phyloP scores from a whole-genome alignment of 2,888 invertebrate species.

The Apodemia mormo region DNA sequence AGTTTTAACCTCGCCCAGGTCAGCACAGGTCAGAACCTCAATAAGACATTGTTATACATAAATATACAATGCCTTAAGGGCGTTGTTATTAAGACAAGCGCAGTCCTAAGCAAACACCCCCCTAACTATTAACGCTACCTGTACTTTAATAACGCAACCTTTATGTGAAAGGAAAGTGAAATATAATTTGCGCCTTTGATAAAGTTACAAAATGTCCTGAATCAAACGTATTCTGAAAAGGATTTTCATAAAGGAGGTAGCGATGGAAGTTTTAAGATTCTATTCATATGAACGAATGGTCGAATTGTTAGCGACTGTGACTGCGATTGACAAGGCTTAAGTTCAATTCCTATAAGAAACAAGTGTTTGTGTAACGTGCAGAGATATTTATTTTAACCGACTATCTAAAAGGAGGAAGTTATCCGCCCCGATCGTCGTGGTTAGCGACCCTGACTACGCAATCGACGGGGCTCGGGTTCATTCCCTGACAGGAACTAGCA shows the following conservation, averaged over 20 bases:
- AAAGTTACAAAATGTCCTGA: slow-evolving; percentile 11
- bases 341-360: no score
- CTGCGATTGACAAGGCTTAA: no score
- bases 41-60: slow-evolving; percentile 30
- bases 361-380: no score
- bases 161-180: slow-evolving; percentile 21
- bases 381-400: no score
- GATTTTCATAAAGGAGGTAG: background rate
- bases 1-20: background rate
- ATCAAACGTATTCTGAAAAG: background rate
- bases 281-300: no score
- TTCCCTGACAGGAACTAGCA: no score
- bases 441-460: no score
- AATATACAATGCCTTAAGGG: slow-evolving; percentile 35
- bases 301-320: no score
- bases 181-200: slow-evolving; percentile 12
- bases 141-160: slow-evolving; percentile 33
- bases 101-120: slow-evolving; percentile 40
- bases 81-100: slow-evolving; percentile 40
- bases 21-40: slow-evolving; percentile 15
- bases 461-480: no score
- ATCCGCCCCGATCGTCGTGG: no score
- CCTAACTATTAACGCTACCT: slow-evolving; percentile 31
- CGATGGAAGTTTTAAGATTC: background rate
- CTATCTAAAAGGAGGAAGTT: no score